Percentiles rank a stretch among this genome's conserved stretches.
phyloP scores from a whole-genome alignment of 2,113 vertebrate species.

The Cathartes aura region DNA sequence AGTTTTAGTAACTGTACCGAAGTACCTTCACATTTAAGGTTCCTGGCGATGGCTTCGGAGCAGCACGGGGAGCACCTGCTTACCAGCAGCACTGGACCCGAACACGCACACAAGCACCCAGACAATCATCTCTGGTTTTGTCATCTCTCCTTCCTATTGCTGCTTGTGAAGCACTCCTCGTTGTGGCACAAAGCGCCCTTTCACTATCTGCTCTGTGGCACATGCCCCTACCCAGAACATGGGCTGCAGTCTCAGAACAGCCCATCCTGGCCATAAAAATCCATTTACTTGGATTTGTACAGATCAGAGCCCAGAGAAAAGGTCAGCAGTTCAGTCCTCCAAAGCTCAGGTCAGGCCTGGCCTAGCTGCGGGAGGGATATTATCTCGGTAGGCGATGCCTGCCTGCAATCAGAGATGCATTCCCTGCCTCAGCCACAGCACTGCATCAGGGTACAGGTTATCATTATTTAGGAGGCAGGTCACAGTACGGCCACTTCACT shows the following conservation, averaged over 20 bases:
- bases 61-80: neutral
- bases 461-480: neutral
- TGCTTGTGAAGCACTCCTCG: neutral
- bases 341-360: neutral
- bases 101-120: too few relatives aligned
- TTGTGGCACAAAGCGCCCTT: neutral
- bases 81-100: neutral
- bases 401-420: fast-evolving
- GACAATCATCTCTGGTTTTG: too few relatives aligned
- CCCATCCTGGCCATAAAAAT: neutral
- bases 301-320: neutral
- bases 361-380: fast-evolving
- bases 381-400: fast-evolving
- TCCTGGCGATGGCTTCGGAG: fast-evolving
- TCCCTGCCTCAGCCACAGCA: neutral
- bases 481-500: fast-evolving
- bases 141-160: too few relatives aligned
- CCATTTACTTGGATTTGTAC: too few relatives aligned
- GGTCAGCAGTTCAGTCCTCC: neutral
- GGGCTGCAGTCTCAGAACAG: neutral
- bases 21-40: neutral
- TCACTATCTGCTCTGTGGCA: neutral
- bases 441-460: fast-evolving
- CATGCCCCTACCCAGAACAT: fast-evolving
- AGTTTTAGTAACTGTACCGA: fast-evolving